Evolutionary conservation across 1,140 invertebrate genomes (phyloP), one percentile per base, ranked within the genome.

Genomic region (Meteorus sp.): DNA sequence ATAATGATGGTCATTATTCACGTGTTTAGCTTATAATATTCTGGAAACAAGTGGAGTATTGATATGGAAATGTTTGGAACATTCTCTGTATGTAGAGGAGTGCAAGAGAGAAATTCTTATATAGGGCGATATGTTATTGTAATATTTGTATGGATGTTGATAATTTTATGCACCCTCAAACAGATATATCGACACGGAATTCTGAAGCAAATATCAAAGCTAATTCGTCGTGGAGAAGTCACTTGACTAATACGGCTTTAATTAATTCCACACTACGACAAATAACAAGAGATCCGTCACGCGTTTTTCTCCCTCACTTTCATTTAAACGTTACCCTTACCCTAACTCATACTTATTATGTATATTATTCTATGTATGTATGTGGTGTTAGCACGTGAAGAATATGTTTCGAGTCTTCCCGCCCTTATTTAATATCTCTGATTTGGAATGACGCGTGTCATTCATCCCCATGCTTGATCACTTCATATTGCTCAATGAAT

Each of bases 181-280:
- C n/a, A n/a, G n/a, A n/a, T n/a, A n/a, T n/a, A n/a, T 33, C 4
- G 17, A 22, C n/a, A 20, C 17, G 31, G 23, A n/a, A 37, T 48
- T 33, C 37, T 25, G 13, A 44, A 20, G 47, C 56, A 58, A 51
- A 58, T 58, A 58, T 51, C 51, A 22, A 29, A 41, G 20, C 22
- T 13, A 15, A 53, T 53, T 53, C 51, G 51, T 53, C 13, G 35
- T 19, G 15, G 51, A 23, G 17, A 19, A 41, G 51, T 25, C 39
- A 59, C 48, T 59, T 43, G 35, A 59, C 56, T 59, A 59, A 59
- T 59, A 59, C 48, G 45, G 39, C 23, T 59, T 59, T 59, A 59
- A 59, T 59, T 59, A 59, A 59, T 59, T 59, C 48, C 35, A 22
- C 33, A 41, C n/a, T 9, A 9, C 19, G 27, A 52, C 48, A 52